phyloP scores from a whole-genome alignment of 2,888 invertebrate genomes.

The Sinodicranocentrus sp. region DNA sequence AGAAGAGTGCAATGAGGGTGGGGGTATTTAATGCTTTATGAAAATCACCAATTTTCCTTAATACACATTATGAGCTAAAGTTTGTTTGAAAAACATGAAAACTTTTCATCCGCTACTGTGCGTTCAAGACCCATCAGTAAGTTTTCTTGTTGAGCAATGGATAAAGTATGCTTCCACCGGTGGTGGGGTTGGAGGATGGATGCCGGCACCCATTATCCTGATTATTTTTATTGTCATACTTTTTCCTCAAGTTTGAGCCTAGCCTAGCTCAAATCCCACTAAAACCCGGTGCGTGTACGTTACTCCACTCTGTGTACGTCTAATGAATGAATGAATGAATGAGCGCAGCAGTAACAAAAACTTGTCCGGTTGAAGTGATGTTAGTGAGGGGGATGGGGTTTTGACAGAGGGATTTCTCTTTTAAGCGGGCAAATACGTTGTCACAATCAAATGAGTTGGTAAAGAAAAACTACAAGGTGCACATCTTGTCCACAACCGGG shows the following conservation, averaged over 20 bases:
- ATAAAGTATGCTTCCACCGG: too few relatives aligned
- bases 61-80: constrained; percentile 22
- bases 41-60: constrained; percentile 42
- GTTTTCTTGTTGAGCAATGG: neutral
- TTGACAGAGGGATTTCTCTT: too few relatives aligned
- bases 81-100: constrained; percentile 16
- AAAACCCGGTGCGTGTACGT: constrained; percentile 1
- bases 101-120: constrained; percentile 14
- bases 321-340: constrained; percentile 5
- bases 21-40: constrained; percentile 31
- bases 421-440: neutral
- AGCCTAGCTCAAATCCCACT: neutral
- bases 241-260: constrained; percentile 15
- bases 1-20: neutral
- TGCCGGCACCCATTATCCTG: constrained; percentile 11
- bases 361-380: too few relatives aligned
- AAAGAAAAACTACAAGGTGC: too few relatives aligned
- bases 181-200: too few relatives aligned
- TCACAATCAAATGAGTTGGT: too few relatives aligned
- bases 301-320: neutral
- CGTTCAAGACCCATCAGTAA: too few relatives aligned
- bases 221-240: constrained; percentile 26
- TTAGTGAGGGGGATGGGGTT: too few relatives aligned
- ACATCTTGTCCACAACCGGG: neutral
- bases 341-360: too few relatives aligned